Conservation (phyloP, 2,888 invertebrate species). For the Mellilla xanthometata region DNA sequence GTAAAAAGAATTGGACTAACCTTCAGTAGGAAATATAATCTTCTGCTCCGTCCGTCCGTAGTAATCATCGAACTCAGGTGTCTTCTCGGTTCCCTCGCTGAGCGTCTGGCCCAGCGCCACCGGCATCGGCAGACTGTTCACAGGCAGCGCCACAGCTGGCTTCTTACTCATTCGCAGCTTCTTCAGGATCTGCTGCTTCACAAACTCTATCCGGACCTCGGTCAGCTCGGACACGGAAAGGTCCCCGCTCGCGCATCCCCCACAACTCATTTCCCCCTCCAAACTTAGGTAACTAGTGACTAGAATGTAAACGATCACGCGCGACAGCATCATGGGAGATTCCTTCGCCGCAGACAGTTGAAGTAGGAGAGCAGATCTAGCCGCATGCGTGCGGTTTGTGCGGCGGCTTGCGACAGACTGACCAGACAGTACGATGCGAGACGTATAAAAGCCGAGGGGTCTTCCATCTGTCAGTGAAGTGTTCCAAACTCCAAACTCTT, state of each 20-base stretch:
- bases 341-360: slow-evolving; percentile 62
- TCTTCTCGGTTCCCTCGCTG: slow-evolving; percentile 80
- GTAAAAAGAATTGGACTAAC: slow-evolving; percentile 59
- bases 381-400: slow-evolving; percentile 59
- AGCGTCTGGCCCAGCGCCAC: slow-evolving; percentile 88
- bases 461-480: slow-evolving; percentile 1
- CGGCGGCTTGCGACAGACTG: slow-evolving; percentile 53
- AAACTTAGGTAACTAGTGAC: slow-evolving; percentile 58
- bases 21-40: slow-evolving; percentile 90
- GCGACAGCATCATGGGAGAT: slow-evolving; percentile 50
- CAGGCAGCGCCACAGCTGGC: slow-evolving; percentile 84
- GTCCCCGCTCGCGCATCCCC: slow-evolving; percentile 72
- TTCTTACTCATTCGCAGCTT: slow-evolving; percentile 90
- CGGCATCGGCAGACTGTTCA: slow-evolving; percentile 87
- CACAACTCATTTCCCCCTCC: slow-evolving; percentile 60
- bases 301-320: slow-evolving; percentile 58
- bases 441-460: slow-evolving; percentile 20
- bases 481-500: neutral
- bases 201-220: slow-evolving; percentile 89
- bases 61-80: slow-evolving; percentile 87
- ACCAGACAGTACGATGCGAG: neutral
- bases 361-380: slow-evolving; percentile 62
- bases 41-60: slow-evolving; percentile 93
- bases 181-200: slow-evolving; percentile 92
- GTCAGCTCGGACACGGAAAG: slow-evolving; percentile 81